Conservation (phyloP, 2,797 vertebrate species). For the Pseudochirops corinnae region DNA sequence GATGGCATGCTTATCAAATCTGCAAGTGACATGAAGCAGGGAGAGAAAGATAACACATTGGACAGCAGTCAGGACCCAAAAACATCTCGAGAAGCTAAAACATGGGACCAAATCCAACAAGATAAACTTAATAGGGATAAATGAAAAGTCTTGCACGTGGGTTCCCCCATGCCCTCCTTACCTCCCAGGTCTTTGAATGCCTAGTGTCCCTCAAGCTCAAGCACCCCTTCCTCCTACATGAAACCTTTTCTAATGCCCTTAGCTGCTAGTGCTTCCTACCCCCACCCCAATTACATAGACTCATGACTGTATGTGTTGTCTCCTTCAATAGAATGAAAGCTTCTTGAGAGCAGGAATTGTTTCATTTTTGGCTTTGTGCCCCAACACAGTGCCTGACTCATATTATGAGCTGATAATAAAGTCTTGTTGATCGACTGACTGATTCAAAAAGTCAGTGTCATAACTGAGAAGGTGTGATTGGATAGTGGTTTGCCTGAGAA, state of each 20-base stretch:
- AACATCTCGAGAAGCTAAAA: background rate
- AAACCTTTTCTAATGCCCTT: background rate
- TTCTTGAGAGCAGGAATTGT: background rate
- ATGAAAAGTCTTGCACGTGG: background rate
- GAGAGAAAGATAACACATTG: background rate
- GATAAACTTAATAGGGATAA: background rate
- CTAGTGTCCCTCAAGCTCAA: background rate
- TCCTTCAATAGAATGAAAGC: background rate
- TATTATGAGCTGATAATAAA: background rate
- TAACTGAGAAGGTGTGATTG: background rate
- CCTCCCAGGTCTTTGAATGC: background rate
- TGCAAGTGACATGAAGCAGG: background rate
- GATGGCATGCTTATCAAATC: background rate
- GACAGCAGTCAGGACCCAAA: background rate
- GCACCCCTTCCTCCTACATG: background rate
- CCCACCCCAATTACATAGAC: background rate
- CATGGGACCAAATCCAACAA: background rate
- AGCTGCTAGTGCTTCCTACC: background rate
- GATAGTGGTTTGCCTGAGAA: background rate
- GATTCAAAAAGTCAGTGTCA: background rate
- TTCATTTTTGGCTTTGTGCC: background rate
- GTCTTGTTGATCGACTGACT: background rate
- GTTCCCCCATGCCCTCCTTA: background rate
- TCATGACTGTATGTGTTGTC: background rate
- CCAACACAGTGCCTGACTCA: background rate